Evolutionary conservation across 1,140 invertebrate species (phyloP).

Genomic region (Theocolax elegans): DNA sequence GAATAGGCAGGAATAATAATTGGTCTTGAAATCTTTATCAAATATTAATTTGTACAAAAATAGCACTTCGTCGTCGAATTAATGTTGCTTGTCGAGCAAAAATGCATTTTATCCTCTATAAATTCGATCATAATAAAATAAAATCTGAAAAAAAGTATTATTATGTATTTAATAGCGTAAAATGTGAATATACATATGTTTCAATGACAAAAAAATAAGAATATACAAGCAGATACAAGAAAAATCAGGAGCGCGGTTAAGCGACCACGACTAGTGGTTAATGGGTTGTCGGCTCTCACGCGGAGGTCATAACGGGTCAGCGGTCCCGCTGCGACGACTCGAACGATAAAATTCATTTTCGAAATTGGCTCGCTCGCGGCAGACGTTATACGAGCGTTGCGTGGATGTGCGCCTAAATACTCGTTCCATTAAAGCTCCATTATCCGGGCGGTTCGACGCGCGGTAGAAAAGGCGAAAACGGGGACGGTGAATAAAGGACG

Average conservation of each 20-base stretch:
- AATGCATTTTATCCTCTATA: too few relatives aligned
- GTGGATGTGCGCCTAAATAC: conserved; percentile 34
- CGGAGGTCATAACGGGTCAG: conserved; percentile 33
- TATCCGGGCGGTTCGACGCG: conserved; percentile 25
- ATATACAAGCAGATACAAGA: conserved; percentile 11
- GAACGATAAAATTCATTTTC: conserved; percentile 48
- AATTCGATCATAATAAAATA: too few relatives aligned
- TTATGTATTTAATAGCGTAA: conserved; percentile 23
- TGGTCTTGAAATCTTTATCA: too few relatives aligned
- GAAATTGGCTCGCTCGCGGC: conserved; percentile 37
- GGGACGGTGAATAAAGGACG: background rate
- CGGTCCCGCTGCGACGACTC: conserved; percentile 15
- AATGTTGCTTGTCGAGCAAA: too few relatives aligned
- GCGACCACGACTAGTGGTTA: conserved; percentile 33
- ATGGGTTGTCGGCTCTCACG: conserved; percentile 32
- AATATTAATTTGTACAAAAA: too few relatives aligned
- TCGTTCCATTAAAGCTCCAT: conserved; percentile 41
- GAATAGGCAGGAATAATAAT: too few relatives aligned
- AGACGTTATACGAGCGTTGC: conserved; percentile 24
- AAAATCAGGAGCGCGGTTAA: conserved; percentile 13
- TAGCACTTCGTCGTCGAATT: too few relatives aligned
- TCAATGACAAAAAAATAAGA: too few relatives aligned
- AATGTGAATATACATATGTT: conserved; percentile 19
- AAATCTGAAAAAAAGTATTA: too few relatives aligned
- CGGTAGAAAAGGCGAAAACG: conserved; percentile 18